Base-by-base conservation (phyloP, 1,140 invertebrate genomes). In the Drosophila pseudoananassae region DNA sequence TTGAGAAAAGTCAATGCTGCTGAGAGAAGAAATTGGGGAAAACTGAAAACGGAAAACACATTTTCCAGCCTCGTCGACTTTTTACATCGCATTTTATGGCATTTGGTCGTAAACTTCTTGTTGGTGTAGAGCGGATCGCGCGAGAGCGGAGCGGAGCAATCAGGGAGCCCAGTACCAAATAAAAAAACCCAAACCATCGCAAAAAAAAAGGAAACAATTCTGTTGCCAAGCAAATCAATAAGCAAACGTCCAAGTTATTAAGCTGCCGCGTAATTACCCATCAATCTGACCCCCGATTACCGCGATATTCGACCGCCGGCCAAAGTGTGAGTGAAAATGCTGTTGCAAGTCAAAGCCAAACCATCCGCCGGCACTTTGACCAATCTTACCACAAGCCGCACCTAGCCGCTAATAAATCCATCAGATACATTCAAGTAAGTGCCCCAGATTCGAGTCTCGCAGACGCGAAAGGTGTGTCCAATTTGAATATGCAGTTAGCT, bases 31-130 rank as follows among this genome's bases (percentile, higher is more conserved):
- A 15, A 29, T 40, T 27, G 27, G 33, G 27, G 53, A 71, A 83
- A 89, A 82, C 75, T 80, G 78, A 90, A 90, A 89, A 82, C 75
- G 84, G 78, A 90, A 90, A 90, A 89, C 74, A 85, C 76, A 90
- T 90, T 91, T 91, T 91, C 80, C 90, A 90, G 85, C 87, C 83
- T 91, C 87, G 78, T 90, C 78, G 80, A 79, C 83, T 85, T 91
- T 91, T 91, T 90, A 91, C 83, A 90, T 83, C 83, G 84, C 88
- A 85, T 85, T 91, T 91, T 91, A 91, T 91, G 87, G 83, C 90
- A 91, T 91, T 91, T 87, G 90, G 90, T 90, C 90, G 76, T 91
- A 91, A 91, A 91, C 90, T 91, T 89, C 90, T 89, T 91, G 90
- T 91, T 91, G 80, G 90, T 91, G 78, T 90, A 78, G 90, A 91